These are phyloP conservation scores for Anneissia japonica DNA, from an alignment of 35 echinoderm and acorn worm species.

Conservation along the genomic window DNA sequence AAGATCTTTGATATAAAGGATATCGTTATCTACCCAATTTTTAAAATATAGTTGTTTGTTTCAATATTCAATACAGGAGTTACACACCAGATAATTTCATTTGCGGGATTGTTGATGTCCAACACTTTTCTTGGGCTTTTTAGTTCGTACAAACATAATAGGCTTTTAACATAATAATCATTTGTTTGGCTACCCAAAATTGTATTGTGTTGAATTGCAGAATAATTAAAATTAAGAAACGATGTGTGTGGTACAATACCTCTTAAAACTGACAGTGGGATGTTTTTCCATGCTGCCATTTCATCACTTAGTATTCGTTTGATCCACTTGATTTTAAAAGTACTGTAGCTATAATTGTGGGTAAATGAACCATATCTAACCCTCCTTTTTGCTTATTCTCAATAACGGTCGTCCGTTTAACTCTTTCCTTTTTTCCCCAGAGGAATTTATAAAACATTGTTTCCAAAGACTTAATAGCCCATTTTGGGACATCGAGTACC, in stretches of 20 bases:
- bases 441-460: not conserved
- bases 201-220: not conserved
- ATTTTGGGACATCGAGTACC: not conserved
- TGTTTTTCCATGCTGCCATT: not conserved
- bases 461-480: not conserved
- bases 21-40: not conserved
- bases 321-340: not conserved
- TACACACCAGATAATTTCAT: not conserved
- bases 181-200: not conserved
- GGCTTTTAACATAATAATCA: not conserved
- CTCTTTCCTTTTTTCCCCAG: not conserved
- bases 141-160: not conserved
- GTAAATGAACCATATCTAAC: not conserved
- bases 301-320: not conserved
- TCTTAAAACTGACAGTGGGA: not conserved
- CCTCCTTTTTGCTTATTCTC: not conserved
- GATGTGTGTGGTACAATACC: not conserved
- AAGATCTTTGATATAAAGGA: not conserved
- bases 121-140: not conserved
- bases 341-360: not conserved
- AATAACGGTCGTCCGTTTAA: not conserved
- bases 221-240: not conserved
- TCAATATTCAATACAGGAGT: not conserved
- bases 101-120: not conserved
- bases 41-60: not conserved